Conservation (phyloP, 2,888 invertebrate species). For the Antheraea assamensis region DNA sequence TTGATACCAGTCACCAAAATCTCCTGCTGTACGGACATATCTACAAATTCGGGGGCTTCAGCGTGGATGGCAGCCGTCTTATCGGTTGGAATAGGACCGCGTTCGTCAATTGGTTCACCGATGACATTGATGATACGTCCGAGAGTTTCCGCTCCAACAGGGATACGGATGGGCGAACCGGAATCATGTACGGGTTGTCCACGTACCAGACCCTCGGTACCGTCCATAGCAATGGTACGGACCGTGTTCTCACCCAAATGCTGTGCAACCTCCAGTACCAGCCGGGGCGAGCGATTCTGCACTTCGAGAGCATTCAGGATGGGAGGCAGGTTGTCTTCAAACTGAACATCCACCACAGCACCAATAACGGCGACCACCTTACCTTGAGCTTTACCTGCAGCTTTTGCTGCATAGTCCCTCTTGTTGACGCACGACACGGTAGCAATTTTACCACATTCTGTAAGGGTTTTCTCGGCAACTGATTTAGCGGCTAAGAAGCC, state of each 20-base stretch:
- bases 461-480: slow-evolving; percentile 80
- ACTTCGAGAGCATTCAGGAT: slow-evolving; percentile 98
- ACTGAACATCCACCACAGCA: slow-evolving; percentile 98
- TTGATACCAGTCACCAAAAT: slow-evolving; percentile 97
- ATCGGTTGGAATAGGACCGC: slow-evolving; percentile 92
- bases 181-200: slow-evolving; percentile 93
- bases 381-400: slow-evolving; percentile 74
- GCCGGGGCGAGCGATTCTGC: slow-evolving; percentile 88
- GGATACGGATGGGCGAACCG: slow-evolving; percentile 94
- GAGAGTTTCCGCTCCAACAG: slow-evolving; percentile 94
- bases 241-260: slow-evolving; percentile 96
- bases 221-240: slow-evolving; percentile 96
- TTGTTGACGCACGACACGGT: slow-evolving; percentile 67
- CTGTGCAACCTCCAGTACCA: slow-evolving; percentile 94
- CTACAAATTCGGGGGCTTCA: slow-evolving; percentile 94
- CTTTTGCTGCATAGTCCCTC: slow-evolving; percentile 71
- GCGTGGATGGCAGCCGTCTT: slow-evolving; percentile 92
- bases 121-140: slow-evolving; percentile 98
- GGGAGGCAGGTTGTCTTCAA: slow-evolving; percentile 94
- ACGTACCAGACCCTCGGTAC: slow-evolving; percentile 96
- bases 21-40: slow-evolving; percentile 95
- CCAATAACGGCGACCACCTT: slow-evolving; percentile 97
- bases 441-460: slow-evolving; percentile 82
- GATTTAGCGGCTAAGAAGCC: slow-evolving; percentile 83
- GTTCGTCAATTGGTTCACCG: slow-evolving; percentile 93